Percentiles rank a stretch among this genome's conserved stretches.
Evolutionary conservation across 2,888 invertebrate genomes (phyloP).

Genomic region (Sisyra nigra): DNA sequence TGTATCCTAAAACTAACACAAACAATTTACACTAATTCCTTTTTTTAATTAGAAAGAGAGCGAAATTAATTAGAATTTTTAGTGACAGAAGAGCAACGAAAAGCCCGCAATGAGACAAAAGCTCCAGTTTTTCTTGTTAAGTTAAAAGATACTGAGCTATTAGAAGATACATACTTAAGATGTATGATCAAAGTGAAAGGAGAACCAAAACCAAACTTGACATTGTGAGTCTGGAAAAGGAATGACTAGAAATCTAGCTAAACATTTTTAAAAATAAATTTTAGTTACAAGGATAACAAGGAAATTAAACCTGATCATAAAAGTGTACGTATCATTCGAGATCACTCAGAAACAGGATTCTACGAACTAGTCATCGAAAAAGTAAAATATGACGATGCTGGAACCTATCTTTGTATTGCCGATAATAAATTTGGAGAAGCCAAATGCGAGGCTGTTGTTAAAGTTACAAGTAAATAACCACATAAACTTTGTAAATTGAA

Average conservation of each 20-base stretch:
- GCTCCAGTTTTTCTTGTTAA: constrained; percentile 73
- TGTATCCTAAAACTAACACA: no score
- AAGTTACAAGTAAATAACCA: constrained; percentile 53
- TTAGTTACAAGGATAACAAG: constrained; percentile 66
- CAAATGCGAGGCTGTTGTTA: constrained; percentile 55
- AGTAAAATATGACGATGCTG: constrained; percentile 63
- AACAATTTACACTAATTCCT: no score
- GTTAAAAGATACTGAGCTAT: constrained; percentile 72
- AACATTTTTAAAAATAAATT: constrained; percentile 12
- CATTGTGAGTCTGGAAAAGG: constrained; percentile 72
- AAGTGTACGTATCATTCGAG: constrained; percentile 51
- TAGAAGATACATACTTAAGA: constrained; percentile 71
- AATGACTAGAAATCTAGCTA: background rate
- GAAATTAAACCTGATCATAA: constrained; percentile 51
- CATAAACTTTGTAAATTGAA: no score
- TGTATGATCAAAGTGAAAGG: constrained; percentile 82
- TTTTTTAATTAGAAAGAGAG: no score
- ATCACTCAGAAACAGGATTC: constrained; percentile 65
- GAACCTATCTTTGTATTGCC: constrained; percentile 70
- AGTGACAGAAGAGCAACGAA: constrained; percentile 60
- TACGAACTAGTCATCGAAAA: constrained; percentile 78
- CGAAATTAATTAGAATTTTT: constrained; percentile 11
- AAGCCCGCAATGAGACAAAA: constrained; percentile 48
- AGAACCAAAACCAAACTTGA: constrained; percentile 74
- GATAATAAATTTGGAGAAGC: constrained; percentile 67